These are phyloP conservation scores for Pyrgus malvae DNA, from an alignment of 2,888 invertebrate genomes.

Conservation along the genomic window DNA sequence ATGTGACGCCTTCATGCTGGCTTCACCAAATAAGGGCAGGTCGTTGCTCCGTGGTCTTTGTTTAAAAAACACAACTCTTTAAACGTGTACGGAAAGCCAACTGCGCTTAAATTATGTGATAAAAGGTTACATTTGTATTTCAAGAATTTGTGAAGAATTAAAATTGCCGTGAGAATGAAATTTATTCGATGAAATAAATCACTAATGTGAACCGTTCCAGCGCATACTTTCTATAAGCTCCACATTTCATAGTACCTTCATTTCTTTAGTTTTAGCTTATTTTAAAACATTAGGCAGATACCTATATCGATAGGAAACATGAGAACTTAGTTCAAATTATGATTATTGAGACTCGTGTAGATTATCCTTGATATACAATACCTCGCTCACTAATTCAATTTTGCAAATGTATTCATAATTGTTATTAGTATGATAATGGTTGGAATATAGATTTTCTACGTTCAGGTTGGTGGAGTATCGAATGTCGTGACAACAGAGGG, in stretches of 20 bases:
- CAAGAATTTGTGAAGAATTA: conserved; percentile 36
- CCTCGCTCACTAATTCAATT: conserved; percentile 28
- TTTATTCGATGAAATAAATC: conserved; percentile 31
- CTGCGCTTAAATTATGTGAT: conserved; percentile 54
- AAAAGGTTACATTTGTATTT: conserved; percentile 39
- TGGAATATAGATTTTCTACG: conserved; percentile 34
- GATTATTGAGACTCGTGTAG: conserved; percentile 13
- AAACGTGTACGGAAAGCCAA: conserved; percentile 65
- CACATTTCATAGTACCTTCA: background rate
- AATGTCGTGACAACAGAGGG: conserved; percentile 63
- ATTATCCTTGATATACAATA: conserved; percentile 25
- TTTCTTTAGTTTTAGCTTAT: background rate
- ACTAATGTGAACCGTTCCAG: background rate
- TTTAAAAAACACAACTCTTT: conserved; percentile 68
- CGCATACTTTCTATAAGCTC: background rate
- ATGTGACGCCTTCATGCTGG: conserved; percentile 45
- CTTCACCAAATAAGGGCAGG: conserved; percentile 72
- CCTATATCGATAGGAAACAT: conserved; percentile 21
- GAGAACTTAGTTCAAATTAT: conserved; percentile 16
- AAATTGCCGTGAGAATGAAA: conserved; percentile 40
- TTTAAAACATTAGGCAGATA: no score
- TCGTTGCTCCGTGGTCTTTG: conserved; percentile 70
- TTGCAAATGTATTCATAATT: conserved; percentile 41
- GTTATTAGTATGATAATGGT: conserved; percentile 33
- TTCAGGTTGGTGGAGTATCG: conserved; percentile 37